phyloP scores from a whole-genome alignment of 2,113 vertebrate species.

The Polyodon spathula region DNA sequence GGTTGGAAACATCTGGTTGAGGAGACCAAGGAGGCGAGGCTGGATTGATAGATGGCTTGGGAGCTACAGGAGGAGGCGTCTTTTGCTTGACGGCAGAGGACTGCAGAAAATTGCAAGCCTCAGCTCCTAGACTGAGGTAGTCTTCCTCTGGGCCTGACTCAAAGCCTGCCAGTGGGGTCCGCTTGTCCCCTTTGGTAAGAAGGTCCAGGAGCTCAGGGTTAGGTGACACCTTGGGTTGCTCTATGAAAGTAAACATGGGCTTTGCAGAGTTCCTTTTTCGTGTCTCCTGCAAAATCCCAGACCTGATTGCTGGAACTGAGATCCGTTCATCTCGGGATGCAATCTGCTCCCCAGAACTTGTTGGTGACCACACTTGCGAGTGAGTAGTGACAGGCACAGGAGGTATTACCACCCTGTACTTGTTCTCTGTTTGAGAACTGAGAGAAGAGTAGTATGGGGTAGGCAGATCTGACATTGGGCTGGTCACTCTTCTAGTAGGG shows the following conservation, averaged over 20 bases:
- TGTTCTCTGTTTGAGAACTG: constrained; percentile 41
- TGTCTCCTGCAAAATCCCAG: constrained; percentile 76
- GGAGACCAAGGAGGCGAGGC: constrained; percentile 72
- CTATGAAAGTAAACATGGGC: constrained; percentile 94
- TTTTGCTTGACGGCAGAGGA: constrained; percentile 69
- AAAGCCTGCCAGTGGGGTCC: constrained; percentile 57
- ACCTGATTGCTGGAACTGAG: constrained; percentile 80
- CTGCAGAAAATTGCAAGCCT: constrained; percentile 97
- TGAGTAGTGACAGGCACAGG: constrained; percentile 34
- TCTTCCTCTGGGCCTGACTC: constrained; percentile 92
- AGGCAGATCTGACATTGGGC: constrained; percentile 61
- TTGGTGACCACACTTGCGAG: constrained; percentile 59
- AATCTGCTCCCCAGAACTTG: constrained; percentile 70
- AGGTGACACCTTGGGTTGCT: constrained; percentile 79
- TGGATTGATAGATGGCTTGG: constrained; percentile 77
- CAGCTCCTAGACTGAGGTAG: constrained; percentile 93
- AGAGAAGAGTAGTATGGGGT: constrained; percentile 56
- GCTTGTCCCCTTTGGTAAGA: constrained; percentile 70
- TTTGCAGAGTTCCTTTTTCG: constrained; percentile 65
- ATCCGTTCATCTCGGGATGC: constrained; percentile 92
- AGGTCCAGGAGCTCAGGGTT: constrained; percentile 88
- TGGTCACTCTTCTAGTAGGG: constrained; percentile 47
- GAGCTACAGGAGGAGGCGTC: constrained; percentile 87
- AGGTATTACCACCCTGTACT: constrained; percentile 53
- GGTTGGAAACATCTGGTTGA: constrained; percentile 45